Percentiles rank a stretch among this genome's conserved stretches.
phyloP scores from a whole-genome alignment of 1,140 invertebrate genomes.

The Aphidius ervi region DNA sequence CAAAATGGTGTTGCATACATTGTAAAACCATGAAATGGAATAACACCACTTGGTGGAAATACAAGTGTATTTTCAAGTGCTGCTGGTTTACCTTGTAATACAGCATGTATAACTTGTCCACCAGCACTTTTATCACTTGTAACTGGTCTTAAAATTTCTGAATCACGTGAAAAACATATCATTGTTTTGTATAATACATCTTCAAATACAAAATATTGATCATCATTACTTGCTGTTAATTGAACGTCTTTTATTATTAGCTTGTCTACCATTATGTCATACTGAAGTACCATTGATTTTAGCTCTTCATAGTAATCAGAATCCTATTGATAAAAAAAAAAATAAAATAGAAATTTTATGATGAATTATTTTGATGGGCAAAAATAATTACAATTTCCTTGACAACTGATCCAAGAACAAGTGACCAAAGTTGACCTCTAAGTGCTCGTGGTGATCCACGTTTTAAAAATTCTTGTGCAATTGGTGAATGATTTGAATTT shows the following conservation, averaged over 20 bases:
- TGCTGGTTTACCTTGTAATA: constrained; percentile 69
- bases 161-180: constrained; percentile 89
- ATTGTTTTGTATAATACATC: constrained; percentile 92
- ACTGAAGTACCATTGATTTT: constrained; percentile 78
- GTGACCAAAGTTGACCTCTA: constrained; percentile 73
- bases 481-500: constrained; percentile 64
- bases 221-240: constrained; percentile 92
- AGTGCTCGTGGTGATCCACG: constrained; percentile 76
- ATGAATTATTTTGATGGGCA: neutral
- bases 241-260: constrained; percentile 95
- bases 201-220: constrained; percentile 97
- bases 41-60: constrained; percentile 90
- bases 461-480: constrained; percentile 81
- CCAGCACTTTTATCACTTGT: constrained; percentile 54
- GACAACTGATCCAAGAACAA: constrained; percentile 74
- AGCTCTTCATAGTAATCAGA: constrained; percentile 76
- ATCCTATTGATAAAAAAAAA: constrained; percentile 62
- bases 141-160: constrained; percentile 69
- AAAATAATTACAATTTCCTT: constrained; percentile 52
- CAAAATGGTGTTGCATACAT: constrained; percentile 97
- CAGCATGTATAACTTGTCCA: constrained; percentile 54
- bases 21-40: constrained; percentile 94
- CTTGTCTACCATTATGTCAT: constrained; percentile 90
- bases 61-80: constrained; percentile 66
- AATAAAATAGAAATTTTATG: constrained; percentile 11